Evolutionary conservation across 2,888 invertebrate species (phyloP).

Genomic region (Rhagophthalmus giganteus): DNA sequence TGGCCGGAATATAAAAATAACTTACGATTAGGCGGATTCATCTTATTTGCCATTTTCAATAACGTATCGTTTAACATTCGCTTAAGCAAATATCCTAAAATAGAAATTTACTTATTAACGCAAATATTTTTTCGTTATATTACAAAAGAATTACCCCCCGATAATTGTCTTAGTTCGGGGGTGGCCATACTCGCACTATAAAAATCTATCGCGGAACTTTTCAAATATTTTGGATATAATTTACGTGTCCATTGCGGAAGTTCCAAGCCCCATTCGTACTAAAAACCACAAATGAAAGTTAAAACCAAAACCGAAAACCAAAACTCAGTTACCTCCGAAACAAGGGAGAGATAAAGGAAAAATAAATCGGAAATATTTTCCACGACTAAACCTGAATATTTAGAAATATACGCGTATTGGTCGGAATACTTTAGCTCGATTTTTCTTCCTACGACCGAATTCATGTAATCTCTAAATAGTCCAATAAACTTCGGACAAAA

Average conservation of each 20-base stretch:
- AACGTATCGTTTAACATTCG: conserved; percentile 28
- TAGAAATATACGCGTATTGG: neutral
- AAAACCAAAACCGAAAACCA: neutral
- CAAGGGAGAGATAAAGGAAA: neutral
- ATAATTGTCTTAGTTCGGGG: conserved; percentile 2
- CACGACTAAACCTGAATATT: neutral
- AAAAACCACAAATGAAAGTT: no score
- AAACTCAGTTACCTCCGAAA: neutral
- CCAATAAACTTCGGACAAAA: conserved; percentile 1
- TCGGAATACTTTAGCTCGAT: conserved; percentile 1
- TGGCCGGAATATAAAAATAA: conserved; percentile 37
- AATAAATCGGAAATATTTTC: neutral
- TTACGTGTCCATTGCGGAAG: conserved; percentile 53
- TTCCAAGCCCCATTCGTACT: conserved; percentile 46
- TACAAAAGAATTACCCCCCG: conserved; percentile 20
- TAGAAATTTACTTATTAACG: neutral
- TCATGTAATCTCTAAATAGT: neutral
- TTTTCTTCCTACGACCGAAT: neutral
- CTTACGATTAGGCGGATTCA: conserved; percentile 24
- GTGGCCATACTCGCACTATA: conserved; percentile 44
- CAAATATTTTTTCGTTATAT: neutral
- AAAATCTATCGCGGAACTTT: conserved; percentile 47
- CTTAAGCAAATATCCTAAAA: conserved; percentile 28
- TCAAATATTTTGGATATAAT: conserved; percentile 47
- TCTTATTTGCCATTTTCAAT: conserved; percentile 20